Evolutionary conservation across 2,888 invertebrate species (phyloP), one percentile per base, ranked within the genome.

Genomic region (Cenopis cana): DNA sequence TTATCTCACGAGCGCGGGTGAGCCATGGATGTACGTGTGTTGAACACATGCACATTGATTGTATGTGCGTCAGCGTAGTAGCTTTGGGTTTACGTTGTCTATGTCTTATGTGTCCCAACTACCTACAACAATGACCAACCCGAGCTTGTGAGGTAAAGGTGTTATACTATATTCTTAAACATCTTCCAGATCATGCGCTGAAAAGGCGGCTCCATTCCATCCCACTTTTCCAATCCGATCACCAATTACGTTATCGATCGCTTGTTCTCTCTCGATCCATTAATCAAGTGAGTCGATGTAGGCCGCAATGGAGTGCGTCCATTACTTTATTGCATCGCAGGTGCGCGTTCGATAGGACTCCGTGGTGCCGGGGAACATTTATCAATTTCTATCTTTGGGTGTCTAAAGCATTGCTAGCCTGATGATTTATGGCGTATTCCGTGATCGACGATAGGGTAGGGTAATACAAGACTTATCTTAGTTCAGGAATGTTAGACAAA

Each of bases 261-360:
- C 64, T 29, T 49, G 61, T 60, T 69, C 62, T 61, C 55, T 55
- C 29, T 60, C 36, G 61, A 64, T 61, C 65, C 69, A 73, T 69
- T 73, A 73, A 73, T 73, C 69, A 73, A 69, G 60, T 9, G 69
- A 68, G 59, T 46, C 73, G 69, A 59, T 72, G 69, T 72, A 72
- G 73, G 69, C 69, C 64, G 73, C 73, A 72, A 57, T 68, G 68
- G 67, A 72, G 62, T 62, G 62, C 62, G 71, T 72, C 72, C 72
- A 72, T 72, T 72, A 72, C 72, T 68, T 68, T 72, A 72, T 72
- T 72, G 72, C 62, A 68, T 50, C 62, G 68, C 72, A 72, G 72
- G 72, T 72, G 69, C 65, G 68, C 67, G 60, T 54, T 67, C 18
- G 50, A 60, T 29, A 61, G 66, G 69, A 65, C 54, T 49, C 60